phyloP scores from a whole-genome alignment of 2,113 vertebrate species.

The Etheostoma spectabile region DNA sequence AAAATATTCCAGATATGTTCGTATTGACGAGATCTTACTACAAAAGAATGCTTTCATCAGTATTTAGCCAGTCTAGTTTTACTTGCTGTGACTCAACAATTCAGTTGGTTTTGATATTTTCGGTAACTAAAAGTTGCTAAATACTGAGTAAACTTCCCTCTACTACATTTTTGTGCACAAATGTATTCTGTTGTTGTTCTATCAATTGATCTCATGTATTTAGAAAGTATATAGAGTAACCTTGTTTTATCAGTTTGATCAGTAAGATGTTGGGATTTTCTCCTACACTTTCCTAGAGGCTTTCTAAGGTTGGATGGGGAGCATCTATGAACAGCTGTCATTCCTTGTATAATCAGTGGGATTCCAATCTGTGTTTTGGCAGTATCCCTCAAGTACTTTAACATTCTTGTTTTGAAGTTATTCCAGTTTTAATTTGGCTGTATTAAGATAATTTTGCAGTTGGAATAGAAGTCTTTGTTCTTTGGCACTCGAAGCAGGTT shows the following conservation, averaged over 20 bases:
- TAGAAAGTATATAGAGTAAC: neutral
- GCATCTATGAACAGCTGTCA: slow-evolving; percentile 38
- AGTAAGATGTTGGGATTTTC: neutral
- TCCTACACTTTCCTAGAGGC: neutral
- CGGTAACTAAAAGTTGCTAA: neutral
- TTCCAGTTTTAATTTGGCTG: slow-evolving; percentile 55
- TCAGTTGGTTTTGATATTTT: neutral
- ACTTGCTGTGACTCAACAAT: neutral
- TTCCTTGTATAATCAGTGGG: slow-evolving; percentile 15
- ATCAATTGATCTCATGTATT: neutral
- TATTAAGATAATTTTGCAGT: slow-evolving; percentile 28
- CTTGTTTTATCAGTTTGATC: neutral
- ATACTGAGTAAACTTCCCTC: neutral
- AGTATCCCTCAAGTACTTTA: neutral
- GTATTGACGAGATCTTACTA: neutral
- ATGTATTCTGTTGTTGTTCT: neutral
- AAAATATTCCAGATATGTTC: neutral
- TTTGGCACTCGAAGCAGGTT: slow-evolving; percentile 36
- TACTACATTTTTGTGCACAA: neutral
- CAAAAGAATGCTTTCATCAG: neutral
- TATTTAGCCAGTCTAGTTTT: neutral
- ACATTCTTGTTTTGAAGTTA: slow-evolving; percentile 31
- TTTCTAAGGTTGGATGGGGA: slow-evolving; percentile 18
- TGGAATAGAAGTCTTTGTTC: slow-evolving; percentile 30
- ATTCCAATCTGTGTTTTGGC: slow-evolving; percentile 41